Evolutionary conservation across 2,888 invertebrate species (phyloP).

Genomic region (Ectemnius continuus): DNA sequence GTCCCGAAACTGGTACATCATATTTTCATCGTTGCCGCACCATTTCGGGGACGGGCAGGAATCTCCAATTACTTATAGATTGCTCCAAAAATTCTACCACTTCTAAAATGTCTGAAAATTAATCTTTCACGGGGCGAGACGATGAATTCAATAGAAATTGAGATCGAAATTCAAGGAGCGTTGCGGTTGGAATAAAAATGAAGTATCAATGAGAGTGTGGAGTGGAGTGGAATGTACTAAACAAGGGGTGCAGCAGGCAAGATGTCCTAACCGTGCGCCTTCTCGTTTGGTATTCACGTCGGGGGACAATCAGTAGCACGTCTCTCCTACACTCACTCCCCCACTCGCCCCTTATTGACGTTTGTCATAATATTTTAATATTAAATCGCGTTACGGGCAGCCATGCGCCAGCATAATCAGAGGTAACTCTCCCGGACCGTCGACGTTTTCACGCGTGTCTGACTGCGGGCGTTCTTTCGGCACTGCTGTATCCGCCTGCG

Average conservation of each 20-base stretch:
- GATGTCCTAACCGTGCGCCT: conserved; percentile 34
- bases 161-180: background rate
- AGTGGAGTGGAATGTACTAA: conserved; percentile 37
- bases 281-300: conserved; percentile 76
- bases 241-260: conserved; percentile 45
- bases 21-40: conserved; percentile 38
- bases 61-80: conserved; percentile 46
- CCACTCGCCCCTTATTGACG: conserved; percentile 74
- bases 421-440: conserved; percentile 64
- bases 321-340: conserved; percentile 54
- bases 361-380: conserved; percentile 79
- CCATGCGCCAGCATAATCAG: conserved; percentile 78
- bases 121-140: too few relatives aligned
- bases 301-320: conserved; percentile 74
- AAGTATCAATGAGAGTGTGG: conserved; percentile 16
- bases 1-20: conserved; percentile 37
- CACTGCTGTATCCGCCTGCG: conserved; percentile 18
- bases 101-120: background rate
- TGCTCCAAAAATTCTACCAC: conserved; percentile 39
- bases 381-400: conserved; percentile 77
- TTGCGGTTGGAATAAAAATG: background rate
- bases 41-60: conserved; percentile 16
- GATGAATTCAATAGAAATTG: too few relatives aligned
- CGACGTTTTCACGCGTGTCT: conserved; percentile 40
- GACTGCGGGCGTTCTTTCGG: conserved; percentile 28